Evolutionary conservation across 2,888 invertebrate species (phyloP).

Genomic region (Drosophila recens): DNA sequence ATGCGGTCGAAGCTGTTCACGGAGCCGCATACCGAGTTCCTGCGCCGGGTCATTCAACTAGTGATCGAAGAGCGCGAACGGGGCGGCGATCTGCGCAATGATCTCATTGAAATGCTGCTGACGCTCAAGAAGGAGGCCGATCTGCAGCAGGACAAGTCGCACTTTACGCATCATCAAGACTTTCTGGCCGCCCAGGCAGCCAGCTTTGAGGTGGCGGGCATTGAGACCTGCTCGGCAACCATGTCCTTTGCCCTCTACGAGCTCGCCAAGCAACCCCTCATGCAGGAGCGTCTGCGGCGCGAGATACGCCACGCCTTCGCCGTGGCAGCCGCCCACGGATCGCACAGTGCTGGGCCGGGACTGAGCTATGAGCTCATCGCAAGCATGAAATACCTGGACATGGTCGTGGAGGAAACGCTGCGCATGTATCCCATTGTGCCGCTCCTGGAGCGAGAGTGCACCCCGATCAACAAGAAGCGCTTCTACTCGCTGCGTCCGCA

Average conservation of each 20-base stretch:
- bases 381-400: conserved; percentile 85
- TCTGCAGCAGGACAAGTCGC: conserved; percentile 74
- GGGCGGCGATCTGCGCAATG: conserved; percentile 84
- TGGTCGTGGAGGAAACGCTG: conserved; percentile 84
- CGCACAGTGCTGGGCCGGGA: conserved; percentile 27
- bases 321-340: conserved; percentile 53
- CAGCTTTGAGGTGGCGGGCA: conserved; percentile 84
- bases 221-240: conserved; percentile 84
- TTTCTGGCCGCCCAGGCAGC: conserved; percentile 84
- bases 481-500: conserved; percentile 82
- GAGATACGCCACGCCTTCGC: conserved; percentile 84
- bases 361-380: conserved; percentile 84
- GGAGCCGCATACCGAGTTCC: conserved; percentile 80
- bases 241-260: conserved; percentile 85
- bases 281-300: conserved; percentile 84
- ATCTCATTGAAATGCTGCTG: conserved; percentile 86
- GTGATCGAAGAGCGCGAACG: conserved; percentile 85
- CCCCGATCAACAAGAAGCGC: conserved; percentile 78
- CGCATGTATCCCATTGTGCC: conserved; percentile 84
- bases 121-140: conserved; percentile 84
- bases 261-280: conserved; percentile 84
- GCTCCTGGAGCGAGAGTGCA: conserved; percentile 83
- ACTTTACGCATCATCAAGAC: conserved; percentile 81
- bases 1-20: conserved; percentile 81
- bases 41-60: conserved; percentile 84